Evolutionary conservation across 1,140 invertebrate genomes (phyloP), one percentile per base, ranked within the genome.

Genomic region (Maniola jurtina): DNA sequence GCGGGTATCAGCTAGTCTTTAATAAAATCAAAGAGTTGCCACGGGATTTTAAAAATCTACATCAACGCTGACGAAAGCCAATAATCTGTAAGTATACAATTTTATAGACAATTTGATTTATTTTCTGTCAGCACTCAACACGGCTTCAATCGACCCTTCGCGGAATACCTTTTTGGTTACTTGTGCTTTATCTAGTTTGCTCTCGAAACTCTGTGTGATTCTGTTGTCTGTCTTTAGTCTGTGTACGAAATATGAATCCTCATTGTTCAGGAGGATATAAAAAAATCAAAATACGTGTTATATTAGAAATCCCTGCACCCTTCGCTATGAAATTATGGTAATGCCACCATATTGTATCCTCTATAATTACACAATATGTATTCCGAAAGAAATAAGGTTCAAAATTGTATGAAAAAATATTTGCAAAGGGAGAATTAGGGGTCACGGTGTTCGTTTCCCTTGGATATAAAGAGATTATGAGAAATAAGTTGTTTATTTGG

Each of bases 321-420:
- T 75, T 81, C 71, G 78, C 80, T 87, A 87, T 84, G 81, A 85
- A 84, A 87, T 85, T 87, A 87, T 87, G 81, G 64, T 84, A 87
- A 85, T 87, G 64, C 68, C 48, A 61, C 62, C 58, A 70, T 71
- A 66, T 70, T 61, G 66, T 64, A 72, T 52, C 36, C 33, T 14
- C 10, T 56, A 66, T 59, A 62, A 64, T 13, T 34, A 42, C 15
- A 1, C 33, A 25, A 15, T 33, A 50, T 55, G 64, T 83, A 76
- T 70, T 57, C 40, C 48, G 54, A 13, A 50, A 0, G 15, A 1
- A 9, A 33, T 77, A 84, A 77, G 68, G 69, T 70, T 47, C 40
- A 74, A 64, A 64, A 73, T 81, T 16, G 57, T n/a, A 13, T 63
- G 36, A 16, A 54, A 74, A 62, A 52, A 52, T 66, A 48, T 50